Conservation (phyloP, 2,113 vertebrate species). For the Macquaria australasica region DNA sequence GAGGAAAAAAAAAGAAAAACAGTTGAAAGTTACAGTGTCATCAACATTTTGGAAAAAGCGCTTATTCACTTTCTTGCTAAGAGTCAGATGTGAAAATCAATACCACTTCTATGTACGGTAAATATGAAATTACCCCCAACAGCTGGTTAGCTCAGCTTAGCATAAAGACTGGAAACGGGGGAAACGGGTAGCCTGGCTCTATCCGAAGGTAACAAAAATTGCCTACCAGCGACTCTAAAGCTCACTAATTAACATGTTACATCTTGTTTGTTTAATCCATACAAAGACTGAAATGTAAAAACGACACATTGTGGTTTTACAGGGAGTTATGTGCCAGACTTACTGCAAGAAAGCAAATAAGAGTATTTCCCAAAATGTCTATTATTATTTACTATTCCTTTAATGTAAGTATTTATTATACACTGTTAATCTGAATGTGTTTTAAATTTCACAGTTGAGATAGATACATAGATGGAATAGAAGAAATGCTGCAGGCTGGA, state of each 20-base stretch:
- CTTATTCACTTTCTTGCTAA: neutral
- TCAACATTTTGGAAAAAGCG: neutral
- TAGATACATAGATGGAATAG: neutral
- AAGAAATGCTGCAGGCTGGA: neutral
- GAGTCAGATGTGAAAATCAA: neutral
- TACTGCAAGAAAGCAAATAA: neutral
- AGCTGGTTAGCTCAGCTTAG: neutral
- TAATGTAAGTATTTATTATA: neutral
- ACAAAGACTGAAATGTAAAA: neutral
- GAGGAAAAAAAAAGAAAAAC: constrained; percentile 67
- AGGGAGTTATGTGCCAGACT: neutral
- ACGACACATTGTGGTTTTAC: neutral
- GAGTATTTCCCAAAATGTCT: neutral
- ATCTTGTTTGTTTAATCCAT: neutral
- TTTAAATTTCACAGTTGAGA: neutral
- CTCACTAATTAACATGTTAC: neutral
- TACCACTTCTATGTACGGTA: neutral
- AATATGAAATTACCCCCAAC: neutral
- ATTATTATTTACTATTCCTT: neutral
- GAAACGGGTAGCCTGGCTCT: neutral
- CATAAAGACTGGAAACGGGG: constrained; percentile 1
- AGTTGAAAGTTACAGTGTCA: neutral
- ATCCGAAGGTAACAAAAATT: neutral
- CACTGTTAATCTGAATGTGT: neutral
- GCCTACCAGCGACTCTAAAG: neutral